Evolutionary conservation across 2,113 vertebrate species (phyloP).

Genomic region (Hippocampus comes): DNA sequence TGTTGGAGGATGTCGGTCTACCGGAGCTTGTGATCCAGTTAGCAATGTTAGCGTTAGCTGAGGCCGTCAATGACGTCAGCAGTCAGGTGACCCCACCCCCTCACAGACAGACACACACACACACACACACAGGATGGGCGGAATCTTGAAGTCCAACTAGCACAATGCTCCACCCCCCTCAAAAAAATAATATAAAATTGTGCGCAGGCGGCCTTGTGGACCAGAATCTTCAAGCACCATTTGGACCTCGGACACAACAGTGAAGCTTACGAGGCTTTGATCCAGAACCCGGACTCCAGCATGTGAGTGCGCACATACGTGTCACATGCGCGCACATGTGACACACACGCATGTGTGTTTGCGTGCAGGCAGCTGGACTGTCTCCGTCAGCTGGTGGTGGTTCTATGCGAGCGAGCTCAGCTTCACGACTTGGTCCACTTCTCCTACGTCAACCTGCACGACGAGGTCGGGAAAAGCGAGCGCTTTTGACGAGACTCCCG

Average conservation of each 20-base stretch:
- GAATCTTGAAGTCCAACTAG: too few relatives aligned
- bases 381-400: conserved; percentile 90
- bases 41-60: conserved; percentile 82
- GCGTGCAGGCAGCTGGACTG: conserved; percentile 88
- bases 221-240: conserved; percentile 93
- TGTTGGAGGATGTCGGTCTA: conserved; percentile 84
- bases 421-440: conserved; percentile 91
- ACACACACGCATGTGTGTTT: not conserved
- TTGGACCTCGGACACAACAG: conserved; percentile 92
- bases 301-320: conserved; percentile 70
- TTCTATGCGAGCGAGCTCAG: conserved; percentile 91
- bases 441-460: conserved; percentile 88
- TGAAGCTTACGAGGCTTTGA: conserved; percentile 90
- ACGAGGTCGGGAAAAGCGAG: conserved; percentile 75
- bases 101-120: too few relatives aligned
- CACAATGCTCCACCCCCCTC: too few relatives aligned
- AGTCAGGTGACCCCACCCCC: conserved; percentile 55
- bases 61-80: conserved; percentile 77
- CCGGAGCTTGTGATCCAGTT: conserved; percentile 89
- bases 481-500: too few relatives aligned
- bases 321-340: not conserved
- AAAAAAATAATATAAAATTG: not conserved
- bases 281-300: conserved; percentile 87
- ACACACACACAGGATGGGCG: too few relatives aligned
- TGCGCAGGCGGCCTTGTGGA: conserved; percentile 87